Base-by-base conservation (phyloP, 2,888 invertebrate species). In the Barypeithes pellucidus region DNA sequence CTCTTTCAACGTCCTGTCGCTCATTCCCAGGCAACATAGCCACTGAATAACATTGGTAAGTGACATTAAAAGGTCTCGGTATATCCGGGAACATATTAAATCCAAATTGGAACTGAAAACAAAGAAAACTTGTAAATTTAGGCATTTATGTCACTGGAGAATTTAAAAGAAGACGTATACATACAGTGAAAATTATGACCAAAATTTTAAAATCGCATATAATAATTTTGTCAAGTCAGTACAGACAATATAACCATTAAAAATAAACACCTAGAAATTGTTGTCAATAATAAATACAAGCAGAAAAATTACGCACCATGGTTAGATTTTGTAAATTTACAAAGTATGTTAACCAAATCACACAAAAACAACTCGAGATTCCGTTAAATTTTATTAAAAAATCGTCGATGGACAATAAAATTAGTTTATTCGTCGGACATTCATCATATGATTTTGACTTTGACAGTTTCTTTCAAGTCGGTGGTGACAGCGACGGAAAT, bases 21-120 rank as follows among this genome's bases (percentile, higher is more conserved):
- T 97, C 97, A 84, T 95, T 95, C 62, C 96, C 97, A 47, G 97
- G 96, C 65, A 97, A 87, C 97, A 98, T 97, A 9, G 96, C 96
- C 0, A 97, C 96, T 0, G 98, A 97, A 87, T 92, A 98, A 85
- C 96, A 97, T 87, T 92, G 91, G 85, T 97, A 98, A 52, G 93
- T 93, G 80, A 92, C 92, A 81, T 92, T 93, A 84, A 95, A 95
- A 22, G 92, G 93, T 73, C 95, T 90, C 45, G 93, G 91, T 73
- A 92, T 91, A 80, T 95, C 95, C 79, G 94, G 94, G 84, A 95
- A 95, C 90, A 95, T 92, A 85, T 95, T 95, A 87, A 96, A 95
- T 47, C 93, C 92, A 86, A 96, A 95, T 90, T 94, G 92, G 89
- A 93, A 93, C 89, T 89, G 81, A 83, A 85, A 86, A 47, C 1